A percentile compares a stretch with the other conserved stretches of the same genome.
phyloP scores from a whole-genome alignment of 1,140 invertebrate genomes.

The Tetragonula clypearis region DNA sequence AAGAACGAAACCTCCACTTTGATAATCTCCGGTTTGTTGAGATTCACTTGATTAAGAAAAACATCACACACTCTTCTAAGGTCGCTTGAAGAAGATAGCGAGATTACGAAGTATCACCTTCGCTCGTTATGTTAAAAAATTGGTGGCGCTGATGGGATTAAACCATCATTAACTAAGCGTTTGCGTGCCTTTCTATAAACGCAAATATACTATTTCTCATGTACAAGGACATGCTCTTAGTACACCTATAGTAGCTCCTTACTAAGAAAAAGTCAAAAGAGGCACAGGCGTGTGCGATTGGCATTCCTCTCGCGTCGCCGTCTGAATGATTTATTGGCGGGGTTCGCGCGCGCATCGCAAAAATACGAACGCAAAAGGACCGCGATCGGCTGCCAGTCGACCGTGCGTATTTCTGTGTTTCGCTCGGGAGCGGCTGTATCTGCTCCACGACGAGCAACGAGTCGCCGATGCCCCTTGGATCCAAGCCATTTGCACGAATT shows the following conservation, averaged over 20 bases:
- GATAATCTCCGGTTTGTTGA: too few species aligned
- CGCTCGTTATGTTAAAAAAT: too few species aligned
- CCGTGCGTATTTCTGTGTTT: slow-evolving; percentile 15
- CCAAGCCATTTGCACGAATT: slow-evolving; percentile 29
- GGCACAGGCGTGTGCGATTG: not conserved
- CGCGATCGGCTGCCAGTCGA: not conserved
- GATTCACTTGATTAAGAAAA: too few species aligned
- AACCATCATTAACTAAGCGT: too few species aligned
- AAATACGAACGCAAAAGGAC: not conserved
- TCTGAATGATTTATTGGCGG: slow-evolving; percentile 24
- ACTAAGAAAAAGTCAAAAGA: not conserved
- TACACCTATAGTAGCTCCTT: not conserved
- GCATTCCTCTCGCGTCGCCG: not conserved
- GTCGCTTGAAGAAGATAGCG: too few species aligned
- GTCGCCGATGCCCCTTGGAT: slow-evolving; percentile 16
- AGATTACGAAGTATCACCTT: too few species aligned
- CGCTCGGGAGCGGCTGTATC: not conserved
- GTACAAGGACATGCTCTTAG: not conserved
- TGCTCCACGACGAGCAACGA: not conserved
- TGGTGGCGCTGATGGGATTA: too few species aligned
- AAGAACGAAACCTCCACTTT: too few species aligned
- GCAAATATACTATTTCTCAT: not conserved
- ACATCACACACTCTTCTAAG: too few species aligned
- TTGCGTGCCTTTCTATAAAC: not conserved
- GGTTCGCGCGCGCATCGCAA: not conserved